A percentile compares a stretch with the other conserved stretches of the same genome.
Conservation (phyloP, 2,113 vertebrate species). For the Myrmophylax atrothorax region DNA sequence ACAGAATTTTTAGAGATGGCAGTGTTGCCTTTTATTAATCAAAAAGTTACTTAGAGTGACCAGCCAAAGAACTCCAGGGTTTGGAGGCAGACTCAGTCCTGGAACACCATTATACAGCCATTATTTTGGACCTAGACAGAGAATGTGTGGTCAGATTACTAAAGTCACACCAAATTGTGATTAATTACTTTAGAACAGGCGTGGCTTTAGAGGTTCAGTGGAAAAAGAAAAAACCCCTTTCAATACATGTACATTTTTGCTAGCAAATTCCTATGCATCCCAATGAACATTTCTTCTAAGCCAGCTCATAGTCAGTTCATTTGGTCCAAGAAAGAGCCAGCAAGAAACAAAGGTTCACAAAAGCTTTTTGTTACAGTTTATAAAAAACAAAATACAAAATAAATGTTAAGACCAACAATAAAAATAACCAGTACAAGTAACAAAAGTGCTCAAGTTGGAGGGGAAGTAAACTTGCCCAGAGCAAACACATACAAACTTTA, state of each 20-base stretch:
- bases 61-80: background rate
- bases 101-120: background rate
- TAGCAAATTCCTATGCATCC: slow-evolving; percentile 72
- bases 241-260: slow-evolving; percentile 67
- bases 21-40: background rate
- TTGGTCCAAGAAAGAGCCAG: slow-evolving; percentile 75
- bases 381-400: slow-evolving; percentile 68
- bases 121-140: background rate
- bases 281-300: slow-evolving; percentile 73
- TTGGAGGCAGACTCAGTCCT: background rate
- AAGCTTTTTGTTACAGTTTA: slow-evolving; percentile 62
- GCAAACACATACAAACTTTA: slow-evolving; percentile 91
- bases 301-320: slow-evolving; percentile 82
- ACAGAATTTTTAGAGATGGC: background rate
- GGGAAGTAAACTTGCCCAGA: slow-evolving; percentile 86
- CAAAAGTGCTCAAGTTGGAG: slow-evolving; percentile 90
- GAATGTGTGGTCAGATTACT: background rate
- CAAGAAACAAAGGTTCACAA: slow-evolving; percentile 62
- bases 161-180: background rate
- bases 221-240: background rate
- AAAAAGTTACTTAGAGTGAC: background rate
- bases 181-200: slow-evolving; percentile 8
- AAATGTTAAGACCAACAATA: slow-evolving; percentile 69
- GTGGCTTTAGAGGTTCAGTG: slow-evolving; percentile 33
- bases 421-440: slow-evolving; percentile 79